These are phyloP conservation scores for Morelia viridis DNA, from an alignment of 2,797 vertebrate species.

Conservation along the genomic window DNA sequence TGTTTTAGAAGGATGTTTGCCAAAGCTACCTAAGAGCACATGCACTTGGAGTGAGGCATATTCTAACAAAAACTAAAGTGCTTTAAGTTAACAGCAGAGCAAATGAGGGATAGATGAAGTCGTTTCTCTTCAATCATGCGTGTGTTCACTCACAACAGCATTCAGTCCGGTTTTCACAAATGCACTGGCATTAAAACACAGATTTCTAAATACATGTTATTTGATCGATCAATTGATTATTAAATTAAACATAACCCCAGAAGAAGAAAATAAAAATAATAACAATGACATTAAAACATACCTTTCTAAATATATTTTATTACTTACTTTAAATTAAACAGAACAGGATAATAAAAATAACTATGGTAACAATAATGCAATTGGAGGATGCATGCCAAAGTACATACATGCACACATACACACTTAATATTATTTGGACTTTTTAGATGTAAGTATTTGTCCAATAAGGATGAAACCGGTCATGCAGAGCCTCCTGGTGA, in stretches of 20 bases:
- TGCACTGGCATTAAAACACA: not conserved
- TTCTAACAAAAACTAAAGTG: conserved; percentile 2
- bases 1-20: not conserved
- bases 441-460: not conserved
- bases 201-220: not conserved
- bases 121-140: not conserved
- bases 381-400: not conserved
- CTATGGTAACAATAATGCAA: conserved; percentile 36
- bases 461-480: not conserved
- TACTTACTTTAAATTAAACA: not conserved
- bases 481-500: not conserved
- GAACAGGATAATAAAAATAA: not conserved
- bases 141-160: not conserved
- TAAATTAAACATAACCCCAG: not conserved
- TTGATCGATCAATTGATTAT: not conserved
- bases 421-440: not conserved
- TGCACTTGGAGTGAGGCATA: conserved; percentile 21
- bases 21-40: not conserved
- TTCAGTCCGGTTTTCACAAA: not conserved
- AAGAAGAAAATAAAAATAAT: not conserved
- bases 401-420: not conserved
- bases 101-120: not conserved
- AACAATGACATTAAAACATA: not conserved
- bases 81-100: not conserved
- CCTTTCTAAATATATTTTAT: not conserved